Conservation (phyloP, 2,888 invertebrate species). For the Vesta saturnalis region DNA sequence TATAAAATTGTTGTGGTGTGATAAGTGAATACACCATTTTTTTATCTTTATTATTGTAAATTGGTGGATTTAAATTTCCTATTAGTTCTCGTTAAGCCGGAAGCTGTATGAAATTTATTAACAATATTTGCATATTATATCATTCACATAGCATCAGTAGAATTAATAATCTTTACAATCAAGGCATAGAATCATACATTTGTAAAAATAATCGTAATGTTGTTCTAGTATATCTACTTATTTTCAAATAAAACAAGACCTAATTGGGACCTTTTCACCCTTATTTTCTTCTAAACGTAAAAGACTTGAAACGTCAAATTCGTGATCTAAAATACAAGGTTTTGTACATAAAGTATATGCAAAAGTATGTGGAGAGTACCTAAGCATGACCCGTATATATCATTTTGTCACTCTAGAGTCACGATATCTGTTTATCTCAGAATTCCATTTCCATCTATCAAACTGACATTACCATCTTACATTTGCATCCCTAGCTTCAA, state of each 20-base stretch:
- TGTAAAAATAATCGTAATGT: too few species aligned
- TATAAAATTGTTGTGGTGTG: too few species aligned
- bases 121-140: too few species aligned
- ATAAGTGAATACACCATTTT: too few species aligned
- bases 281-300: slow-evolving; percentile 41
- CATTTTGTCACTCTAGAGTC: slow-evolving; percentile 48
- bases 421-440: slow-evolving; percentile 47
- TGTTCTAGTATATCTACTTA: too few species aligned
- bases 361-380: slow-evolving; percentile 39
- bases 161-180: too few species aligned
- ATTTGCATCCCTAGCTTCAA: slow-evolving; percentile 35
- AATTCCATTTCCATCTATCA: slow-evolving; percentile 40
- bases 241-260: slow-evolving; percentile 44
- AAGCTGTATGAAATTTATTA: too few species aligned
- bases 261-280: slow-evolving; percentile 50
- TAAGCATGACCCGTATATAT: slow-evolving; percentile 45
- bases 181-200: too few species aligned
- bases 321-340: slow-evolving; percentile 48
- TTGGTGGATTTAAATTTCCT: too few species aligned
- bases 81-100: too few species aligned
- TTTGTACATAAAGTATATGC: slow-evolving; percentile 41
- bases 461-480: slow-evolving; percentile 38
- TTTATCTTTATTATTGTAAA: too few species aligned
- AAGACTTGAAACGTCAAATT: slow-evolving; percentile 49
- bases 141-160: too few species aligned